A percentile compares a stretch with the other conserved stretches of the same genome.
Conservation (phyloP, 2,888 invertebrate species). For the Gastrophysa polygoni region DNA sequence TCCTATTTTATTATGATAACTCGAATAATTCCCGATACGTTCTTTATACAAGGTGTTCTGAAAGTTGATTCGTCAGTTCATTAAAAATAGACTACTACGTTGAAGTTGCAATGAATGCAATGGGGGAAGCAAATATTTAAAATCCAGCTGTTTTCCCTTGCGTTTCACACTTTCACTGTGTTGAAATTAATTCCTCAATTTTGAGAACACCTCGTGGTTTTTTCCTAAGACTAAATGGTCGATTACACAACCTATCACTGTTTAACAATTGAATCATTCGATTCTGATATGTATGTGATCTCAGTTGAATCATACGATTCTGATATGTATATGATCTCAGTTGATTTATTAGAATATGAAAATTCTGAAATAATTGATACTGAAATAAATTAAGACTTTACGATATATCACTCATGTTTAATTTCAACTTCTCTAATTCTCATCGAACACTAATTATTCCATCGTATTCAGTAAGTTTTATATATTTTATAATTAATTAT, state of each 20-base stretch:
- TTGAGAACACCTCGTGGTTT: slow-evolving; percentile 4
- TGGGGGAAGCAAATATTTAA: too few relatives aligned
- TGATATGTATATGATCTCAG: slow-evolving; percentile 61
- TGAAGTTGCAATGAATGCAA: too few relatives aligned
- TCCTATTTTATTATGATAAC: slow-evolving; percentile 2
- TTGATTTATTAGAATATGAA: slow-evolving; percentile 54
- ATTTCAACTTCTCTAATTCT: too few relatives aligned
- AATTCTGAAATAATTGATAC: slow-evolving; percentile 27
- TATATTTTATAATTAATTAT: too few relatives aligned
- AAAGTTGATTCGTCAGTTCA: too few relatives aligned
- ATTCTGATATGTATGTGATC: slow-evolving; percentile 61
- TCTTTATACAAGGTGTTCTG: too few relatives aligned
- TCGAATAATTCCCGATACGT: slow-evolving; percentile 17
- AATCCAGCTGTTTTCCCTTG: too few relatives aligned
- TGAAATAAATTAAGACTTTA: slow-evolving; percentile 11
- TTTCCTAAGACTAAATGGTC: slow-evolving; percentile 41
- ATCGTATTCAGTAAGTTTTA: too few relatives aligned
- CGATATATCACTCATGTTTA: neutral
- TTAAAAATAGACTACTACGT: too few relatives aligned
- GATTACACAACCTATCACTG: slow-evolving; percentile 16
- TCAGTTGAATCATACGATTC: slow-evolving; percentile 57
- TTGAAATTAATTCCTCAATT: too few relatives aligned
- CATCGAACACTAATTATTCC: too few relatives aligned
- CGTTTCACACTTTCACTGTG: too few relatives aligned
- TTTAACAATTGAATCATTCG: slow-evolving; percentile 52